Base-by-base conservation (phyloP, 30 jellyfish, hydroid and myxozoan genomes). In the Aurelia sp. region DNA sequence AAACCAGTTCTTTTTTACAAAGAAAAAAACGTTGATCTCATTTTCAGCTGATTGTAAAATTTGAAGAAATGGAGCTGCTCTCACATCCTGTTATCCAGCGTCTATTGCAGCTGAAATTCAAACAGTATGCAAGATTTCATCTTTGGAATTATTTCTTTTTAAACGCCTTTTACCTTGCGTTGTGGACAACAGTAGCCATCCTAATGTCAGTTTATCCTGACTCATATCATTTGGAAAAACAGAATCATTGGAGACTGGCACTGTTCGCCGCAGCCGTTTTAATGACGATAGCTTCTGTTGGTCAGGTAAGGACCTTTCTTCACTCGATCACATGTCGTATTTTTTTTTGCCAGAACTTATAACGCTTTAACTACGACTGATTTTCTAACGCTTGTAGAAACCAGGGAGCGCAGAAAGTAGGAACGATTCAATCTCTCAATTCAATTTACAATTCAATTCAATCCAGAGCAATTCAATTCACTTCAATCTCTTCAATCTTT, bases 11-110 rank as follows among this genome's bases (percentile, higher is more conserved):
- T n/a, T 4, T 66, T 11, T 19, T 19, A 4, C 35, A 30, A 20
- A 20, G 8, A 15, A 24, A 22, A 22, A 9, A 12, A n/a, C 12
- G 41, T 60, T 63, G 0, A 16, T 21, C 30, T 74, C 33, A 10
- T 10, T 72, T 88, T 21, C 72, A 88, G 96, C 15, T 88, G 83
- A 88, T 88, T 8, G 96, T 88, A 47, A 70, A 72, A 35, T 88
- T 52, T 81, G 70, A 41, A 48, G 96, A 88, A 55, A 21, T 78
- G 66, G 91, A 78, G 13, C 82, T 88, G 3, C 83, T 88, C 0
- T 62, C 11, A 11, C 92, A 89, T 65, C 97, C 97, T 8, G 90
- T 89, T 16, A 80, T 89, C 13, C 68, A 67, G 30, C 72, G 85
- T 22, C 78, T 89, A 33, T 3, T 81, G 21, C 67, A 63, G 20